phyloP scores from a whole-genome alignment of 2,797 vertebrate species.

The Pipistrellus nathusii region DNA sequence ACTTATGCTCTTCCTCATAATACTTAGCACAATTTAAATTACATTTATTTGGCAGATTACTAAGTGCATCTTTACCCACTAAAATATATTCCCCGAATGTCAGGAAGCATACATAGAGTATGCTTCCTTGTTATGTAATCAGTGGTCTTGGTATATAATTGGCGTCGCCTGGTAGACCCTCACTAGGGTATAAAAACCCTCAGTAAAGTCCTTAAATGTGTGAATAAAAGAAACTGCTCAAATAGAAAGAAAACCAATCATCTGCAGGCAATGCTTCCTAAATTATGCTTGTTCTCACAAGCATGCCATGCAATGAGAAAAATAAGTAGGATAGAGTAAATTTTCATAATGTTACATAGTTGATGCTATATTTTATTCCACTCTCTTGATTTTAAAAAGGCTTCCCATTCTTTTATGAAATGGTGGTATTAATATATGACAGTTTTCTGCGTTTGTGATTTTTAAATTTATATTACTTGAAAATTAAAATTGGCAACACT shows the following conservation, averaged over 20 bases:
- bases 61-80: neutral
- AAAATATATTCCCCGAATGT: neutral
- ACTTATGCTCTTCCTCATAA: neutral
- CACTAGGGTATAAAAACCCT: neutral
- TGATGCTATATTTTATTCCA: neutral
- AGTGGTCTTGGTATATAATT: neutral
- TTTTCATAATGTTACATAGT: constrained; percentile 40
- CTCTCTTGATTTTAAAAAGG: constrained; percentile 17
- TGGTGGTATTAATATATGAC: constrained; percentile 3
- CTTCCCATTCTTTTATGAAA: constrained; percentile 24
- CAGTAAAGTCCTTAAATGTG: neutral
- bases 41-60: neutral
- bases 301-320: neutral
- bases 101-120: neutral
- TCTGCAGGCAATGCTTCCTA: neutral
- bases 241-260: neutral
- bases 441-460: constrained; percentile 39
- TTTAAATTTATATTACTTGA: constrained; percentile 45
- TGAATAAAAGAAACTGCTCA: neutral
- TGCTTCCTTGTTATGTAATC: neutral
- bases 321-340: neutral
- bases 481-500: constrained; percentile 63
- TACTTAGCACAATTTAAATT: neutral
- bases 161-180: neutral
- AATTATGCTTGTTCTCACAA: constrained; percentile 22